Evolutionary conservation across 2,888 invertebrate genomes (phyloP).

Genomic region (Luperina nickerlii): DNA sequence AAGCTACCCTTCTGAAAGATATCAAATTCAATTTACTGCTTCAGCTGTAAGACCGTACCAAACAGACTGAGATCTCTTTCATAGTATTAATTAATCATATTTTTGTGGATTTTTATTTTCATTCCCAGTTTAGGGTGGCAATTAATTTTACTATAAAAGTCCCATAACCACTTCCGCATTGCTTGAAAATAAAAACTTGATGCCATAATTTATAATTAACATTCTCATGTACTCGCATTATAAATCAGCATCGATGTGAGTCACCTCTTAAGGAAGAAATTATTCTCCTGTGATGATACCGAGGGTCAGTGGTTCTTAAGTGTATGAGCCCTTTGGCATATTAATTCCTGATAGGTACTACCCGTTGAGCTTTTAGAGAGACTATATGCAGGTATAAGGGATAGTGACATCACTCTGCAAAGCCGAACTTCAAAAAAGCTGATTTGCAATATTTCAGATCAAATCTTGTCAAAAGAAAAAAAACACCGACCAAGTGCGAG

Average conservation of each 20-base stretch:
- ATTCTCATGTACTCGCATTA: slow-evolving; percentile 37
- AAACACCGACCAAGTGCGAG: too few relatives aligned
- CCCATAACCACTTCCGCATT: slow-evolving; percentile 54
- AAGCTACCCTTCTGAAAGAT: background rate
- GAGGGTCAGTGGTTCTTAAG: slow-evolving; percentile 54
- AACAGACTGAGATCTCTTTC: slow-evolving; percentile 7
- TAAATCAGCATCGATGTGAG: slow-evolving; percentile 56
- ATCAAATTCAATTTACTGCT: background rate
- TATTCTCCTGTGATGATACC: slow-evolving; percentile 37
- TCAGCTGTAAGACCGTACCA: background rate
- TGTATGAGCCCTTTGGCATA: too few relatives aligned
- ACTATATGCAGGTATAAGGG: background rate
- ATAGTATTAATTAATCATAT: background rate
- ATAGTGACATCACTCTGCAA: background rate
- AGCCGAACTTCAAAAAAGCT: background rate
- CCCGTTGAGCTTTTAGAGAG: background rate
- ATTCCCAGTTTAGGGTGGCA: slow-evolving; percentile 36
- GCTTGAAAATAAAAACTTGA: slow-evolving; percentile 47
- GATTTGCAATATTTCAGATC: background rate
- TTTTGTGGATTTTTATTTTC: background rate
- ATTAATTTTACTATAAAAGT: slow-evolving; percentile 42
- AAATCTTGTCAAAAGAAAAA: background rate
- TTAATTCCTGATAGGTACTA: too few relatives aligned
- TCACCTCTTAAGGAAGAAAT: slow-evolving; percentile 46
- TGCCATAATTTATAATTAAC: slow-evolving; percentile 63